Evolutionary conservation across 2,113 vertebrate genomes (phyloP), one percentile per base, ranked within the genome.

Genomic region (Lophius piscatorius): DNA sequence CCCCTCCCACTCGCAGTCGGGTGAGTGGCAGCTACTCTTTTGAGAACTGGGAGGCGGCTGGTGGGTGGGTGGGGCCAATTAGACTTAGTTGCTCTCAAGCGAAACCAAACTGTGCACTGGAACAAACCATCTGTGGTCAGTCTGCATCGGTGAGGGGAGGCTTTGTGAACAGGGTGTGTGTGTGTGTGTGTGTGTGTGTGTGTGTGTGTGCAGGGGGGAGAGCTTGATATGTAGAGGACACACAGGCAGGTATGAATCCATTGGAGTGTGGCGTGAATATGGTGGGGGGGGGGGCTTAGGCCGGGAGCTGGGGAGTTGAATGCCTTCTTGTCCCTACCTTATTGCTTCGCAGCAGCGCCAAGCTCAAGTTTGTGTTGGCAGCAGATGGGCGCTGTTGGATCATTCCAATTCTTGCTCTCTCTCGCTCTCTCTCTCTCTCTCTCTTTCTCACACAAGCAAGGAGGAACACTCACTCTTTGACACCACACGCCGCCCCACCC

Each of bases 301-400:
- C 34, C 42, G 2, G 13, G 55, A 66, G 80, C 59, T 64, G 56
- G 59, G 50, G 26, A 72, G 48, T 63, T 46, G 78, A 76, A 72
- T 50, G 76, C 67, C 61, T 79, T 80, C 70, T 76, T 72, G 72
- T 78, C 68, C 68, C 38, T 31, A 45, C 78, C 59, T 57, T 58
- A 55, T 61, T 80, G 74, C 74, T 80, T 70, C 31, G 35, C 83
- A 70, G 63, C 63, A 69, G 63, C 70, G 63, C 86, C 87, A 88
- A 82, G 65, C 65, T 80, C 63, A 71, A 84, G 84, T 89, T 90
- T 85, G 82, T 84, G 80, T 81, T 90, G 88, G 88, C 87, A 82
- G 56, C 20, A 16, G 26, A 49, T 17, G 52, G 60, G 48, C 28
- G 36, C 58, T 51, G 64, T 66, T 16, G 31, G 78, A 52, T 52